Base-by-base conservation (phyloP, 2,797 vertebrate genomes). In the Galago senegalensis region DNA sequence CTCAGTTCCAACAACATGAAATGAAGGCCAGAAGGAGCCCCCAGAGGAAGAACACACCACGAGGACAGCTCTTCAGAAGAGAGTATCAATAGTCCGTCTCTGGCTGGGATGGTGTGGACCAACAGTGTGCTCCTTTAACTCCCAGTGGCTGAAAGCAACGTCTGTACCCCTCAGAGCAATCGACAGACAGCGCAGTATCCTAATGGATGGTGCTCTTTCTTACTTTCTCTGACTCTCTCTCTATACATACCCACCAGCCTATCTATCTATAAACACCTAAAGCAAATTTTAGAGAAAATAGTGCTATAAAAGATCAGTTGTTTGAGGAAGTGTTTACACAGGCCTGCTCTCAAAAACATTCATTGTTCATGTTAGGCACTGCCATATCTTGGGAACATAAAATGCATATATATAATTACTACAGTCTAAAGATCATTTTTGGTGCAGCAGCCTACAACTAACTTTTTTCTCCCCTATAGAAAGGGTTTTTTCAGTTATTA, bases 401-500 rank as follows among this genome's bases (percentile, higher is more conserved):
- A 95, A 92, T 37, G 2, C 16, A 63, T 29, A 61, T 2, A 58
- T 23, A 76, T 1, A 89, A 20, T 8, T 53, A 16, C 4, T 56
- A 34, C 46, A 21, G 1, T 84, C 79, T 81, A 72, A 94, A 56
- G 49, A 61, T 5, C 77, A 17, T 20, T 81, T 93, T 84, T 89
- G 17, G 49, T 58, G 18, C 6, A 91, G 27, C 11, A 81, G 23
- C 8, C 56, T 40, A 18, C 8, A 81, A 40, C 34, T 91, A 53
- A 90, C 17, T 85, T 70, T 43, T 87, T 58, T 80, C 60, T 95
- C 14, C 16, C 6, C 1, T 53, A 8, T 87, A 70, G 69, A 85
- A 40, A 53, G 92, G 25, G 3, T 53, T 53, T 56, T 84, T 87
- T 82, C 40, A 76, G 46, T 85, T 97, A 80, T 97, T 77, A 20